phyloP scores from a whole-genome alignment of 2,888 invertebrate genomes.

The Perizoma affinitatum region DNA sequence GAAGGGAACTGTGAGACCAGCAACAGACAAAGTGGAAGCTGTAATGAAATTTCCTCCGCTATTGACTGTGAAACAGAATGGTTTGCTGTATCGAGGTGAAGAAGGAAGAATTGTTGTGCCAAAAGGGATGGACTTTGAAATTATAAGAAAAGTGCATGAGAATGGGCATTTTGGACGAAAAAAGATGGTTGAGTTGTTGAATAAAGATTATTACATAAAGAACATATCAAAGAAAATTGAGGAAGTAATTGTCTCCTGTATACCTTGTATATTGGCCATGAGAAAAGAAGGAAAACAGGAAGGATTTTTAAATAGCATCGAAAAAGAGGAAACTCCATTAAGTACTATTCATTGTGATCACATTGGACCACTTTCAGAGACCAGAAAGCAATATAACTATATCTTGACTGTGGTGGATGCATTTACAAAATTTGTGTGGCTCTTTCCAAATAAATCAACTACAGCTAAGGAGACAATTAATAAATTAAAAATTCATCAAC shows the following conservation, averaged over 20 bases:
- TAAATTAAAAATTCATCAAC: constrained; percentile 35
- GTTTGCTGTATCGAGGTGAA: background rate
- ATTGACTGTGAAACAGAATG: too few relatives aligned
- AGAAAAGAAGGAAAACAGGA: constrained; percentile 44
- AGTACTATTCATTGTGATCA: constrained; percentile 33
- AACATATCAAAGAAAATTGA: constrained; percentile 32
- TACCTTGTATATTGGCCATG: constrained; percentile 39
- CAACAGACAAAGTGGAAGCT: background rate
- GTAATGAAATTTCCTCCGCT: background rate
- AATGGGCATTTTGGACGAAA: constrained; percentile 1
- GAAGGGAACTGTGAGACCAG: background rate
- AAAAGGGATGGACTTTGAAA: background rate
- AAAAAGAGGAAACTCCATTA: constrained; percentile 33
- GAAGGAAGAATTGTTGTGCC: background rate
- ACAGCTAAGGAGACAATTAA: constrained; percentile 20
- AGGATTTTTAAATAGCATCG: constrained; percentile 34
- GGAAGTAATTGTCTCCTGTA: constrained; percentile 25
- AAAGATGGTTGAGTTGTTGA: constrained; percentile 35
- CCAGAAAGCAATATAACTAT: constrained; percentile 35
- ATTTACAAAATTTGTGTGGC: constrained; percentile 39
- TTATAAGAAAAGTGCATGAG: background rate
- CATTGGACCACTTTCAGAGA: constrained; percentile 32
- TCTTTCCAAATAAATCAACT: constrained; percentile 33
- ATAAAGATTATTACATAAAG: constrained; percentile 46
- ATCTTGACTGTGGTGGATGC: constrained; percentile 31